Evolutionary conservation across 92 coral and sea anemone genomes (phyloP).

Genomic region (Montipora capitata): DNA sequence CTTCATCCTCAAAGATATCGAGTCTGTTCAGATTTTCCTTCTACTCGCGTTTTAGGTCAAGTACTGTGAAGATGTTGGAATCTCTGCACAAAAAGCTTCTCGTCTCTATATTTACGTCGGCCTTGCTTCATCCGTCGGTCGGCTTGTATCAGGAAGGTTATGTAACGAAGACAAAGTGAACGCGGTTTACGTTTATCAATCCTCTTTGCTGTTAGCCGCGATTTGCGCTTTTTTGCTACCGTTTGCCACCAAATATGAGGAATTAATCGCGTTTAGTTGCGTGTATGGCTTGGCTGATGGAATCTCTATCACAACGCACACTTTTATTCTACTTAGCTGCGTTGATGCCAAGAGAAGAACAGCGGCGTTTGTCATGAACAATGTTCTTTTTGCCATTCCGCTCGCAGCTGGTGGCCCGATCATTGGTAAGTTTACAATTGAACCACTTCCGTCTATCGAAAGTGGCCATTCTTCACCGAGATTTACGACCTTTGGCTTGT

Average conservation of each 20-base stretch:
- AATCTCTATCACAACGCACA: not conserved
- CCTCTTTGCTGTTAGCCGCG: not conserved
- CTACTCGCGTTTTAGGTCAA: not conserved
- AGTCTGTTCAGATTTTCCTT: not conserved
- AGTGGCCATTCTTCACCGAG: too few species aligned
- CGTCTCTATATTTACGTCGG: slow-evolving; percentile 25
- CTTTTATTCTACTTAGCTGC: not conserved
- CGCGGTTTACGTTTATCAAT: slow-evolving; percentile 8
- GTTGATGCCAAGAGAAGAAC: slow-evolving; percentile 9
- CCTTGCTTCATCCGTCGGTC: slow-evolving; percentile 17
- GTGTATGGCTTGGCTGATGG: slow-evolving; percentile 16
- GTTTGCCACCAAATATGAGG: slow-evolving; percentile 9
- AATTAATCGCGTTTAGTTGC: not conserved
- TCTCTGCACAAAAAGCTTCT: slow-evolving; percentile 25
- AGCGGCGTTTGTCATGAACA: slow-evolving; percentile 5
- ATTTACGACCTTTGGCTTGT: too few species aligned
- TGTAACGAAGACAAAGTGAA: not conserved
- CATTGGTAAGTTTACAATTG: slow-evolving; percentile 10
- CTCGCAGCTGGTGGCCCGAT: slow-evolving; percentile 26
- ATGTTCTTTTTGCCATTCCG: not conserved
- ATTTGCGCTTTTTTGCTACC: not conserved
- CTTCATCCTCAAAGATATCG: too few species aligned
- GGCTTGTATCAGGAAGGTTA: slow-evolving; percentile 11
- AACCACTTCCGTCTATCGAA: too few species aligned
- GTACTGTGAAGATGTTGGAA: slow-evolving; percentile 12